phyloP scores from a whole-genome alignment of 2,888 invertebrate species.

The Pyrgus malvae region DNA sequence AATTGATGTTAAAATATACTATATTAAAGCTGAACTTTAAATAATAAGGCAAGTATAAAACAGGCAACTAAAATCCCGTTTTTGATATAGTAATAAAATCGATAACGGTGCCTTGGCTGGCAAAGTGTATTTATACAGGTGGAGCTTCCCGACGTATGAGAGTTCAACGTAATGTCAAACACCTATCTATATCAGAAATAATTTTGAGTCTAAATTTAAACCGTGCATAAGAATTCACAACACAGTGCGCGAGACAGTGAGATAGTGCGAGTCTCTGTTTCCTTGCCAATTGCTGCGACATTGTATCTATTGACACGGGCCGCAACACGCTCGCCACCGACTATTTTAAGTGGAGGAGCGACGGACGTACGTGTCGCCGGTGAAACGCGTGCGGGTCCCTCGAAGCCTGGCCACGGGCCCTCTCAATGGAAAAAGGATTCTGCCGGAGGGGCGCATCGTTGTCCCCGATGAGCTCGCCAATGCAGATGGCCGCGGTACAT shows the following conservation, averaged over 20 bases:
- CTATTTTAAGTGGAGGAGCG: conserved; percentile 64
- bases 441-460: conserved; percentile 46
- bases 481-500: conserved; percentile 71
- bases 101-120: conserved; percentile 36
- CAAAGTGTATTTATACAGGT: conserved; percentile 73
- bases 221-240: conserved; percentile 81
- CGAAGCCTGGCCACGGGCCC: conserved; percentile 30
- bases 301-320: conserved; percentile 77
- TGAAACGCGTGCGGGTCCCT: conserved; percentile 39
- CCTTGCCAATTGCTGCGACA: conserved; percentile 80
- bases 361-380: conserved; percentile 54
- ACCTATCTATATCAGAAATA: conserved; percentile 82
- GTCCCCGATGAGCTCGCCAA: conserved; percentile 47
- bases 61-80: conserved; percentile 15
- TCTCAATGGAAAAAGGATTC: conserved; percentile 52
- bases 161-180: conserved; percentile 82
- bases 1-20: too few species aligned
- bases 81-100: conserved; percentile 17
- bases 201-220: conserved; percentile 79
- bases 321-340: conserved; percentile 62
- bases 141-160: conserved; percentile 78
- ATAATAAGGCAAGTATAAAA: too few species aligned
- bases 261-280: conserved; percentile 79
- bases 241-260: conserved; percentile 80
- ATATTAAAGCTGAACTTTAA: too few species aligned